These are phyloP conservation scores for Aphidoletes aphidimyza DNA, from an alignment of 2,888 invertebrate species.

Conservation along the genomic window DNA sequence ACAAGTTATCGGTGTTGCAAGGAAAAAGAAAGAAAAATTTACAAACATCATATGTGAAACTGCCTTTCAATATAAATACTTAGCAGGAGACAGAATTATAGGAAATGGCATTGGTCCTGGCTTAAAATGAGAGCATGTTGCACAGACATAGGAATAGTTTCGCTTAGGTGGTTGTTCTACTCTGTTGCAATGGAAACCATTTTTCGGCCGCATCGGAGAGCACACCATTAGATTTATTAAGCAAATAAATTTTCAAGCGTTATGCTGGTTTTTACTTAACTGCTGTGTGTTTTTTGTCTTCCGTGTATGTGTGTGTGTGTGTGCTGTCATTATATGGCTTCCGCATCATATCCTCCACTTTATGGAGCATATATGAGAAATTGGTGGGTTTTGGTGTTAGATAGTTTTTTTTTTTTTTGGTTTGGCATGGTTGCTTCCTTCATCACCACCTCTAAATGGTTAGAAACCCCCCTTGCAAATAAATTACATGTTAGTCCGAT, in stretches of 20 bases:
- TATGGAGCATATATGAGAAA: neutral
- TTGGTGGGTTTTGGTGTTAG: neutral
- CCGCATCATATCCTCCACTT: neutral
- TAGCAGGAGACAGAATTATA: too few species aligned
- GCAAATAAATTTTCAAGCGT: conserved; percentile 48
- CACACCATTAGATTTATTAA: conserved; percentile 49
- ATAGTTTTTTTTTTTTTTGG: neutral
- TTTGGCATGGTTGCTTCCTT: neutral
- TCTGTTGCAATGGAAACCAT: neutral
- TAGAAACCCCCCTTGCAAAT: neutral
- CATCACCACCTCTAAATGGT: neutral
- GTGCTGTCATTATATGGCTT: neutral
- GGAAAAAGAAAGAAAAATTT: too few species aligned
- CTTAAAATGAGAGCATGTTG: neutral
- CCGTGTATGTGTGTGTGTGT: too few species aligned
- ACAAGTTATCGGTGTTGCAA: too few species aligned
- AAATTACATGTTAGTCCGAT: neutral
- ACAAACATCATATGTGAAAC: neutral
- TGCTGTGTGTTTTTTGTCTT: neutral
- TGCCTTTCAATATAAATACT: too few species aligned
- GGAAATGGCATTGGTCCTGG: too few species aligned
- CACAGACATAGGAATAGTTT: neutral
- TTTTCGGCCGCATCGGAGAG: neutral
- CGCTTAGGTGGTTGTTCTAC: neutral
- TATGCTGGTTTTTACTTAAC: conserved; percentile 32